Evolutionary conservation across 1,140 invertebrate species (phyloP), one percentile per base, ranked within the genome.

Genomic region (Hypothenemus hampei): DNA sequence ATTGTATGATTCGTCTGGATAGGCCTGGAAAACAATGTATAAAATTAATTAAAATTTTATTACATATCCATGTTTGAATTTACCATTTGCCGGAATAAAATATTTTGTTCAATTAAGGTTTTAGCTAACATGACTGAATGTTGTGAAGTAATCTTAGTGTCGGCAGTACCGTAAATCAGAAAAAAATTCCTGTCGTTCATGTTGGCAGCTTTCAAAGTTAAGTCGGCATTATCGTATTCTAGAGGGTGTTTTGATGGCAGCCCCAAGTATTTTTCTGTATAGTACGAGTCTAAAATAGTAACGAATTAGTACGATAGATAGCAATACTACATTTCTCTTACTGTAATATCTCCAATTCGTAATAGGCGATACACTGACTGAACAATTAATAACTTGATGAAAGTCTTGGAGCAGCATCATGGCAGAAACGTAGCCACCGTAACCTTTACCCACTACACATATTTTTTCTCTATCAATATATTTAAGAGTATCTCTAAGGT

Each of bases 251-350:
- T 73, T 26, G 78, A 79, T 0, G 85, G 80, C 3, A 78, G 75
- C 1, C 84, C 85, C 75, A 91, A 82, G 70, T 89, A 91, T 36
- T 87, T 77, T 72, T 94, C 91, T 47, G 89, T 86, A 72, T 87
- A 92, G 62, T 82, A 87, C 15, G 89, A 87, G 70, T 89, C 89
- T 93, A 65, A 7, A 55, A 39, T 4, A 40, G 22, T 13, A 5
- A 41, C 7, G n/a, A 37, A 10, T 37, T 37, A 8, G 3, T 37
- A 18, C 18, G 4, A 21, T 20, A 43, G 22, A 3, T 43, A 4
- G 10, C 35, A 8, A 37, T 15, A 8, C 18, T 2, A 13, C n/a
- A 21, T 3, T 20, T 1, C 22, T 74, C 80, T 82, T 64, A 91
- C 89, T 86, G 66, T 90, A 86, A 69, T 86, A 86, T 47, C 78